Evolutionary conservation across 2,113 vertebrate genomes (phyloP).

Genomic region (Morone chrysops): DNA sequence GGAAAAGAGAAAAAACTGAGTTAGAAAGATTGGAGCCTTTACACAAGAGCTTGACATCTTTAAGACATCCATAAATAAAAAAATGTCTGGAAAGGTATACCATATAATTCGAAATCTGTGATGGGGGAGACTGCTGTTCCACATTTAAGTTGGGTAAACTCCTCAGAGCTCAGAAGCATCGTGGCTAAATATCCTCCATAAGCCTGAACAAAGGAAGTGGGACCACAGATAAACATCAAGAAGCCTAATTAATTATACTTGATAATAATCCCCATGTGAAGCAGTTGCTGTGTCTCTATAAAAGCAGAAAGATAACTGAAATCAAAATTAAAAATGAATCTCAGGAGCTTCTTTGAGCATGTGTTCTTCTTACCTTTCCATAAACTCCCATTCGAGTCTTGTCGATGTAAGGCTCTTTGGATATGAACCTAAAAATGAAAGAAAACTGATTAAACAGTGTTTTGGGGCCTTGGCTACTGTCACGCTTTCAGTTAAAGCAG

Average conservation of each 20-base stretch:
- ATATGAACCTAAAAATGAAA: constrained; percentile 84
- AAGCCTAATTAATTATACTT: neutral
- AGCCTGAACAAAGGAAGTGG: constrained; percentile 82
- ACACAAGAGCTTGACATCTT: neutral
- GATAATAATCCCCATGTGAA: neutral
- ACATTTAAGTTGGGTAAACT: constrained; percentile 86
- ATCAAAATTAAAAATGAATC: neutral
- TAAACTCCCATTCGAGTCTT: constrained; percentile 91
- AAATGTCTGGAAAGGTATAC: constrained; percentile 75
- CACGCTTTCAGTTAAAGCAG: neutral
- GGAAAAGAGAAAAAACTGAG: neutral
- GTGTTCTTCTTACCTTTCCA: constrained; percentile 87
- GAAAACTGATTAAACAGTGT: neutral
- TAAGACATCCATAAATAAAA: neutral
- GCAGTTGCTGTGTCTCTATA: neutral
- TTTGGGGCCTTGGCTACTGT: neutral
- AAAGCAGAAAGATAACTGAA: neutral
- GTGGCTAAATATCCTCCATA: constrained; percentile 95
- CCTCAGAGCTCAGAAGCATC: constrained; percentile 88
- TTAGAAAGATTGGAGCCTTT: constrained; percentile 1
- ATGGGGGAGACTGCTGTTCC: constrained; percentile 94
- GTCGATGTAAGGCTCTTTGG: constrained; percentile 90
- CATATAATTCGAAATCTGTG: constrained; percentile 94
- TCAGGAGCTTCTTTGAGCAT: neutral
- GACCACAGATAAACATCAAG: neutral